These are phyloP conservation scores for Crambe crambe DNA, from an alignment of 37 sponge, comb jelly and placozoan genomes.

Conservation along the genomic window DNA sequence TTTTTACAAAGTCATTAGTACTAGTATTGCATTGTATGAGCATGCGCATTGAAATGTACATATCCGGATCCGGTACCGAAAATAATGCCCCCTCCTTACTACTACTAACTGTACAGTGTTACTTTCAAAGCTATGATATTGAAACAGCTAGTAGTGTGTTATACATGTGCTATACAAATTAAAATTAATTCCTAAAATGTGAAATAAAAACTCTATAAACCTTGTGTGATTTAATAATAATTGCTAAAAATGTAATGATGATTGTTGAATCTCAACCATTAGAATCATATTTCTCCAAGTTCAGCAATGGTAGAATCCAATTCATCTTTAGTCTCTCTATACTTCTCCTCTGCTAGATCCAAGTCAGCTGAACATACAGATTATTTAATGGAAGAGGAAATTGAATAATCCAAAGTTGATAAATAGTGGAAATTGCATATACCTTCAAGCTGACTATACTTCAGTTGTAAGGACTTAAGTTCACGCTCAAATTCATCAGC, in stretches of 20 bases:
- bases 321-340: conserved; percentile 59
- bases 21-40: too few relatives aligned
- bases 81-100: too few relatives aligned
- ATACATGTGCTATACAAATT: too few relatives aligned
- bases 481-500: conserved; percentile 19
- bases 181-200: too few relatives aligned
- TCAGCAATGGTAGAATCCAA: conserved; percentile 55
- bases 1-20: too few relatives aligned
- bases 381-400: not conserved
- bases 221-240: too few relatives aligned
- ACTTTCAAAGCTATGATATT: too few relatives aligned
- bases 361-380: conserved; percentile 51
- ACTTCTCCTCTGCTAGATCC: conserved; percentile 61
- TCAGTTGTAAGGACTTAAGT: not conserved
- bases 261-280: not conserved
- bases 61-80: too few relatives aligned
- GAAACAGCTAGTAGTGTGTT: too few relatives aligned
- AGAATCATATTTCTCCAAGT: conserved; percentile 33
- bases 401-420: not conserved
- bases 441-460: conserved; percentile 8
- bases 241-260: not conserved
- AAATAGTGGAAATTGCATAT: not conserved
- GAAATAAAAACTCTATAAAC: too few relatives aligned
- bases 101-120: too few relatives aligned
- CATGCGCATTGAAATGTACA: too few relatives aligned